Evolutionary conservation across 2,113 vertebrate species (phyloP).

Genomic region (Recurvirostra avosetta): DNA sequence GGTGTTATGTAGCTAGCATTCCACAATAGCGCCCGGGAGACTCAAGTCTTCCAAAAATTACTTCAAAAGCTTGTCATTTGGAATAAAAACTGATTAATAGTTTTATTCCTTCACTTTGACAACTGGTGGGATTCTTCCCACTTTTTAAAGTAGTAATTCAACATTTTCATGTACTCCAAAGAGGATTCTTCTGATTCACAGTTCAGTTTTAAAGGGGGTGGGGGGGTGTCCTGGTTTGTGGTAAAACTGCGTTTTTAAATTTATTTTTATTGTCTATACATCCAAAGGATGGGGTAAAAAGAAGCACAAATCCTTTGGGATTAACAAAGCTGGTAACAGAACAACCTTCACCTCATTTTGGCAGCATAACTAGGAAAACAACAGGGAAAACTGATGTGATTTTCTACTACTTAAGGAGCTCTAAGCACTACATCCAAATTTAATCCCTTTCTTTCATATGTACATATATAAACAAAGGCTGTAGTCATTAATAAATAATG

Average conservation of each 20-base stretch:
- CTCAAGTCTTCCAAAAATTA: background rate
- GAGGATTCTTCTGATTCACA: background rate
- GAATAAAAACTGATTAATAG: background rate
- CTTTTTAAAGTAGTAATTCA: background rate
- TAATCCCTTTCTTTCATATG: background rate
- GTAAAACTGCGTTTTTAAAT: background rate
- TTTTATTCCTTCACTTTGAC: background rate
- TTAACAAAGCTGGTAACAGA: background rate
- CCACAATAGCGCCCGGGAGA: background rate
- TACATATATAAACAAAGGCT: background rate
- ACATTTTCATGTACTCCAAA: background rate
- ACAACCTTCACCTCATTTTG: background rate
- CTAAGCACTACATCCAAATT: background rate
- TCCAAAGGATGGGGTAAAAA: background rate
- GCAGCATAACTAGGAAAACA: background rate
- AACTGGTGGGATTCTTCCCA: background rate
- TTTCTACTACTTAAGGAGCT: background rate
- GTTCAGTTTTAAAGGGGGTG: background rate
- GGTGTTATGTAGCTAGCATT: background rate
- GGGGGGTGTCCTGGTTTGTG: too few species aligned
- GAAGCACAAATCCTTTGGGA: background rate
- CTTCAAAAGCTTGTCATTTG: background rate
- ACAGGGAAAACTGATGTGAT: background rate
- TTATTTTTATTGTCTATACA: background rate
- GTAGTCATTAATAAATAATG: slow-evolving; percentile 13